Evolutionary conservation across 92 coral and sea anemone species (phyloP), one percentile per base, ranked within the genome.

Genomic region (Micromussa lordhowensis): DNA sequence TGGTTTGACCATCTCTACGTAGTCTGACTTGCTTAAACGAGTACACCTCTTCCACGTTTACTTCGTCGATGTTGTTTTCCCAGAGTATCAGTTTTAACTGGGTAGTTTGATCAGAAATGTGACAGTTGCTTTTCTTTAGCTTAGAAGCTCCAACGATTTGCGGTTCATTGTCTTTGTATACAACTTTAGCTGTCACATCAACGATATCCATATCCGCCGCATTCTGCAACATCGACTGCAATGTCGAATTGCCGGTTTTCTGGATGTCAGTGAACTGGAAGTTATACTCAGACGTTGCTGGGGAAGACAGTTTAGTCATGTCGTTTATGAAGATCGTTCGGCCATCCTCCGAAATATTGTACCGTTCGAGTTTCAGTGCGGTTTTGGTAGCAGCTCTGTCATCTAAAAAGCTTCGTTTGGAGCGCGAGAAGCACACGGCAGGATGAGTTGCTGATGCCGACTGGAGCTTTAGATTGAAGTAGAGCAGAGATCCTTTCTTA

Each of bases 311-410:
- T 63, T 86, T 81, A 8, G 90, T 91, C 87, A 86, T 91, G 73
- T 91, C 93, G 49, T 91, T 91, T 16, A 91, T 79, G 74, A 86
- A 86, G 70, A 91, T 91, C 55, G 85, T 86, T 81, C 64, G 40
- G 32, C 79, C 73, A 51, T 91, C 88, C 54, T 53, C 17, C 28
- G 82, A 26, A 0, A 38, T 21, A 72, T 29, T 90, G 89, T 63
- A 90, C 17, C 85, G 71, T 26, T 90, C 85, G 55, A 90, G 29
- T 63, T 85, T 84, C 36, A 78, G 70, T 64, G 89, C 86, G 48
- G 92, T 90, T 85, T 85, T 90, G 54, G 85, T 90, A 10, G 44
- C 79, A 7, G 40, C 86, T 51, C 81, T 36, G 54, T 79, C 86
- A 26, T 53, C 81, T 48, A 90, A 78, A 38, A 90, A 53, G 54